Evolutionary conservation across 2,888 invertebrate genomes (phyloP).

Genomic region (Cheilosia pagana): DNA sequence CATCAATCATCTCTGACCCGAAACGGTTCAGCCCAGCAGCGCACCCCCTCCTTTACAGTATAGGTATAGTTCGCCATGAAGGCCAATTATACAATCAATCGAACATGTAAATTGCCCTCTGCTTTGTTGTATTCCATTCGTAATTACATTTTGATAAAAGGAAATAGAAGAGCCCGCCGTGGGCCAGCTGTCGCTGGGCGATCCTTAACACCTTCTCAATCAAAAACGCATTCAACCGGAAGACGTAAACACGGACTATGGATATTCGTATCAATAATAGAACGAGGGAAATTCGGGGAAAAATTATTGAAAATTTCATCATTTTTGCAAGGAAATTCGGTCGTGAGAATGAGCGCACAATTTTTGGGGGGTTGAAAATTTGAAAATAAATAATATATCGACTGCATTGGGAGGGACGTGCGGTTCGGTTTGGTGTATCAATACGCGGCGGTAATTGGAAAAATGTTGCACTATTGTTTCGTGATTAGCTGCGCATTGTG

Average conservation of each 20-base stretch:
- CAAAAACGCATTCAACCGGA: slow-evolving; percentile 70
- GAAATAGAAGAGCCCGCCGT: slow-evolving; percentile 28
- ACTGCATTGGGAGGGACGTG: slow-evolving; percentile 35
- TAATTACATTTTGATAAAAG: slow-evolving; percentile 72
- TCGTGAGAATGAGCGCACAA: background rate
- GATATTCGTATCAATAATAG: background rate
- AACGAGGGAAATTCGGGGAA: slow-evolving; percentile 10
- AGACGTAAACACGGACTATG: slow-evolving; percentile 51
- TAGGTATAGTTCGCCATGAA: background rate
- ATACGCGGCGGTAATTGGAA: slow-evolving; percentile 4
- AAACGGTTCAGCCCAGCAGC: background rate
- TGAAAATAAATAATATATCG: slow-evolving; percentile 9
- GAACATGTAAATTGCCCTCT: slow-evolving; percentile 68
- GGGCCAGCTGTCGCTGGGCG: slow-evolving; percentile 59
- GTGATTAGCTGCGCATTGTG: slow-evolving; percentile 33
- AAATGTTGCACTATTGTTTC: slow-evolving; percentile 14
- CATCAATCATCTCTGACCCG: slow-evolving; percentile 61
- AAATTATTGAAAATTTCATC: slow-evolving; percentile 47
- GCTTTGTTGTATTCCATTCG: slow-evolving; percentile 20
- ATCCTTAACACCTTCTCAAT: slow-evolving; percentile 68
- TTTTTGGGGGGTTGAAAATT: slow-evolving; percentile 23
- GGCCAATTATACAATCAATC: slow-evolving; percentile 72
- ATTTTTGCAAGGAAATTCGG: slow-evolving; percentile 14
- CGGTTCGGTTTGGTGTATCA: background rate
- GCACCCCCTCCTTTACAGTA: background rate